Percentiles rank a stretch among this genome's conserved stretches.
Conservation (phyloP, 2,113 vertebrate species). For the Piaya cayana region DNA sequence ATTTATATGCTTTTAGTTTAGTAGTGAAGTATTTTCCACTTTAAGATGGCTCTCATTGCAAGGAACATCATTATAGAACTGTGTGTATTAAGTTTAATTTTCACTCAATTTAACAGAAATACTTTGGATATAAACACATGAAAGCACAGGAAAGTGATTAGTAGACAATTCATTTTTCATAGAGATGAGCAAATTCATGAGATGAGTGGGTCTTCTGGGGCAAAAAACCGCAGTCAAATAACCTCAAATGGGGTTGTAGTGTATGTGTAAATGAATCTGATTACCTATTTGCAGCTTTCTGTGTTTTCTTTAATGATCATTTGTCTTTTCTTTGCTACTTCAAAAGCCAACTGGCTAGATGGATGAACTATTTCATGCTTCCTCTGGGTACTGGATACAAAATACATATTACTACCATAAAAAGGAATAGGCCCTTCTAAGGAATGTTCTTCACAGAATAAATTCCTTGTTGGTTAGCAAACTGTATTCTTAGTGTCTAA, state of each 20-base stretch:
- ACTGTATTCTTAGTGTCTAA: not conserved
- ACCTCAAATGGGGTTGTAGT: conserved; percentile 2
- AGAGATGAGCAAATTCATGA: conserved; percentile 27
- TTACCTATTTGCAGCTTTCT: conserved; percentile 47
- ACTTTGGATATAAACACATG: conserved; percentile 44
- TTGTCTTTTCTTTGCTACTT: not conserved
- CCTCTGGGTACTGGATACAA: not conserved
- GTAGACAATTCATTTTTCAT: conserved; percentile 26
- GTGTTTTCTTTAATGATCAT: conserved; percentile 14
- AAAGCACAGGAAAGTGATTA: conserved; percentile 57
- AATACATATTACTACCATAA: not conserved
- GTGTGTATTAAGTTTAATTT: conserved; percentile 53
- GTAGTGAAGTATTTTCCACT: conserved; percentile 34
- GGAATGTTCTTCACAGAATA: not conserved
- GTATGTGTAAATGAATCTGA: too few relatives aligned
- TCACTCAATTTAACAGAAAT: conserved; percentile 67
- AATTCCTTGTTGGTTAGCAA: not conserved
- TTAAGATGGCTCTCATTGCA: conserved; percentile 63
- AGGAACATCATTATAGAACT: conserved; percentile 43
- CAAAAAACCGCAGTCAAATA: conserved; percentile 50
- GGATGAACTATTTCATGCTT: not conserved
- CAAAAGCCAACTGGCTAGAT: not conserved
- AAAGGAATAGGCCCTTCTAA: not conserved
- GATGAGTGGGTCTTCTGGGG: conserved; percentile 4
- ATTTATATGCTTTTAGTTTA: conserved; percentile 60